A percentile compares a stretch with the other conserved stretches of the same genome.
Evolutionary conservation across 2,888 invertebrate genomes (phyloP).

Genomic region (Sesamia inferens): DNA sequence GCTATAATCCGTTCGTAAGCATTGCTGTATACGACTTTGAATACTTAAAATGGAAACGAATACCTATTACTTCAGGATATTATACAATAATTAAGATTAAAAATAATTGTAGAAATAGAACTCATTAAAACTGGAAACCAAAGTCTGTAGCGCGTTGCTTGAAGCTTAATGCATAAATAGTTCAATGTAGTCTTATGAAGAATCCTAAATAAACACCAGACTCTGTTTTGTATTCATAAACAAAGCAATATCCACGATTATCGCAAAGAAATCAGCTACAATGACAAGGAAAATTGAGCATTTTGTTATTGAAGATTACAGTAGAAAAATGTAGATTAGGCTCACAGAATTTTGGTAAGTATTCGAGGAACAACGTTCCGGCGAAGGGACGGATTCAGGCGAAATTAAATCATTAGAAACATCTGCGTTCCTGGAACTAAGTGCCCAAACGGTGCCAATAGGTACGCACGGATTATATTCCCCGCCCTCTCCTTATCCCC

Average conservation of each 20-base stretch:
- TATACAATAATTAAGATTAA: constrained; percentile 20
- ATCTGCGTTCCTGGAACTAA: constrained; percentile 77
- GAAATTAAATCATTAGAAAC: constrained; percentile 85
- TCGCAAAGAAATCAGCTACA: constrained; percentile 55
- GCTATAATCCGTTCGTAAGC: constrained; percentile 41
- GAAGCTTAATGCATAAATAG: constrained; percentile 19
- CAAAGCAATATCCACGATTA: constrained; percentile 46
- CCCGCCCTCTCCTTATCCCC: constrained; percentile 59
- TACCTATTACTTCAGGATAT: constrained; percentile 16
- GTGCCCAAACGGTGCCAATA: constrained; percentile 70
- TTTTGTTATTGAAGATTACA: constrained; percentile 58
- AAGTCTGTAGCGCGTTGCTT: neutral
- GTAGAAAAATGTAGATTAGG: constrained; percentile 63
- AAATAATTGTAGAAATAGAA: constrained; percentile 11
- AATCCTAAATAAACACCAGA: constrained; percentile 39
- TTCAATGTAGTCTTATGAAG: constrained; percentile 24
- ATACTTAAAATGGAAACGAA: constrained; percentile 24
- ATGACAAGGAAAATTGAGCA: constrained; percentile 51
- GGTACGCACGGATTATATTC: constrained; percentile 63
- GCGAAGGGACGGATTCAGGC: constrained; percentile 73
- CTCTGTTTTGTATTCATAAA: constrained; percentile 50
- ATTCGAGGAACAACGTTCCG: constrained; percentile 71
- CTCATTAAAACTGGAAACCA: constrained; percentile 21
- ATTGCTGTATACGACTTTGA: constrained; percentile 36
- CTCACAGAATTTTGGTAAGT: constrained; percentile 66